Base-by-base conservation (phyloP, 2,113 vertebrate species). In the Gnathonemus longibarbis region DNA sequence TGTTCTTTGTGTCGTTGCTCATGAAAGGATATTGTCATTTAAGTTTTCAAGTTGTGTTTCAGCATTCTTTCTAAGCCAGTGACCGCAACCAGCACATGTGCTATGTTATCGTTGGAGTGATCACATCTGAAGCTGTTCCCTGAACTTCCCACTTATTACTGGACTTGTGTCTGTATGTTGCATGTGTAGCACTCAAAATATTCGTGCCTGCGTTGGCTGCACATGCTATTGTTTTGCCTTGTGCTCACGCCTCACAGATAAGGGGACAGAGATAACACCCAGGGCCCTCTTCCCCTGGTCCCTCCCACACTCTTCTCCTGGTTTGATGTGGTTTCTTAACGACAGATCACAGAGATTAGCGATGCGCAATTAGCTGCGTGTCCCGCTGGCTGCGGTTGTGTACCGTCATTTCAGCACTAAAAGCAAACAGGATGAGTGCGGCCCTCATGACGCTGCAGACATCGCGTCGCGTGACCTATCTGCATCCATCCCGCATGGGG, bases 241-340 rank as follows among this genome's bases (percentile, higher is more conserved):
- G 89, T 92, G 92, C 94, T 95, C 94, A 94, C 91, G 93, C 93
- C 94, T 93, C 89, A 84, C 89, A 94, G 95, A 96, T 96, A 96
- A 95, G 93, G 86, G 42, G 92, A 89, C 77, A 89, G 56, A 93
- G 94, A 92, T 66, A 90, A 83, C 83, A 91, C 91, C 27, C 5
- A 0, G 13, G 17, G n/a, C 80, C 35, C 94, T 92, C 84, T 62
- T 46, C 56, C 10, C 46, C 48, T 27, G n/a, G 7, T 52, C 39
- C 39, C 53, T 5, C 87, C 52, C 53, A 3, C 17, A 62, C 35
- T 45, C 52, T 39, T 45, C 35, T 53, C 49, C n/a, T 27, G 31
- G 39, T 88, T 88, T 88, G 87, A 62, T 62, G 87, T 88, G 87
- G 53, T 88, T 42, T 88, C 94, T 93, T 93, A 92, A 93, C 70